A percentile compares a stretch with the other conserved stretches of the same genome.
Conservation (phyloP, 2,113 vertebrate genomes). For the Pantherophis guttatus region DNA sequence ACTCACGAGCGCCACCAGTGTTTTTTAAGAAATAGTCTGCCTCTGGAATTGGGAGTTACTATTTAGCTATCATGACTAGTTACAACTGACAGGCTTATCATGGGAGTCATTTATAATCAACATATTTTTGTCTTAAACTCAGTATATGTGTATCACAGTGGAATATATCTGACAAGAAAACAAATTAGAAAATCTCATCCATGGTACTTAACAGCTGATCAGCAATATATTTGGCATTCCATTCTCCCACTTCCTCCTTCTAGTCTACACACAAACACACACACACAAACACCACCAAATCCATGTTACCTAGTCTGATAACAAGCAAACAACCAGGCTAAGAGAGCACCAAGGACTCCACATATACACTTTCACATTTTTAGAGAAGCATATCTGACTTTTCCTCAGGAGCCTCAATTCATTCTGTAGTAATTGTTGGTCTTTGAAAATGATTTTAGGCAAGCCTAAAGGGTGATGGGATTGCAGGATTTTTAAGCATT, state of each 20-base stretch:
- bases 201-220: not conserved
- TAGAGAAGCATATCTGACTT: not conserved
- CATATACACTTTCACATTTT: not conserved
- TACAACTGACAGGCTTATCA: not conserved
- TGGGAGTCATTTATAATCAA: not conserved
- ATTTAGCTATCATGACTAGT: not conserved
- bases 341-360: not conserved
- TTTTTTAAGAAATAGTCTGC: not conserved
- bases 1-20: not conserved
- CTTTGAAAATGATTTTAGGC: not conserved
- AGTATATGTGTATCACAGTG: not conserved
- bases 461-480: not conserved
- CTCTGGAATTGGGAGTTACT: not conserved
- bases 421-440: not conserved
- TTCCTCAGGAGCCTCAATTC: not conserved
- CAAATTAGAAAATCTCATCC: not conserved
- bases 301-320: not conserved
- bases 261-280: not conserved
- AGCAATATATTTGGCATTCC: not conserved
- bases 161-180: not conserved
- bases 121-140: not conserved
- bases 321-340: not conserved
- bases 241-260: not conserved
- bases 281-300: not conserved
- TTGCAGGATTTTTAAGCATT: not conserved